Conservation (phyloP, 2,888 invertebrate species). For the Autographa gamma region DNA sequence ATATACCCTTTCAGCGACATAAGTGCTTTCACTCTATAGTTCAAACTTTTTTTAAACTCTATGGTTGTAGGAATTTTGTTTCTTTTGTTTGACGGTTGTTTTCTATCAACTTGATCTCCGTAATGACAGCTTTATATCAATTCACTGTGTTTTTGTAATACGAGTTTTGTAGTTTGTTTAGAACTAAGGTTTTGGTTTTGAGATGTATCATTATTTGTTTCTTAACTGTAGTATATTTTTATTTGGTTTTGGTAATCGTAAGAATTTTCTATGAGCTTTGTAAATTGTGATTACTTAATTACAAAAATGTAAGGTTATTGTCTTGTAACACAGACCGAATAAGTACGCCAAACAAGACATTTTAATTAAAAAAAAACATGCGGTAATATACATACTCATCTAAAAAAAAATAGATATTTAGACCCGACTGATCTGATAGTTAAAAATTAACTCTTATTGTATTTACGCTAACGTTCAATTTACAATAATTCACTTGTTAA, state of each 20-base stretch:
- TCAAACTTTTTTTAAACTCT: too few species aligned
- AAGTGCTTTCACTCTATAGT: too few species aligned
- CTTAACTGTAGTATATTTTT: not conserved
- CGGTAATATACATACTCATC: too few species aligned
- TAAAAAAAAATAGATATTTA: slow-evolving; percentile 6
- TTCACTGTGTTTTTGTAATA: slow-evolving; percentile 10
- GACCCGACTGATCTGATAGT: slow-evolving; percentile 8
- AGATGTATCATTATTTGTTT: not conserved
- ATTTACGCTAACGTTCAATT: slow-evolving; percentile 28
- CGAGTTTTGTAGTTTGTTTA: not conserved
- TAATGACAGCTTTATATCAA: slow-evolving; percentile 46
- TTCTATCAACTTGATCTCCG: slow-evolving; percentile 25
- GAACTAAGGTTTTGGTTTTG: not conserved
- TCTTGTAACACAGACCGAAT: too few species aligned
- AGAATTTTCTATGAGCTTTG: too few species aligned
- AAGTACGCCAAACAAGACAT: too few species aligned
- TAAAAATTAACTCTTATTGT: slow-evolving; percentile 25
- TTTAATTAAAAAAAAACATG: too few species aligned
- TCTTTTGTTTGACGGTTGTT: slow-evolving; percentile 2
- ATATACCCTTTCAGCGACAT: too few species aligned
- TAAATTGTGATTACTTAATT: too few species aligned
- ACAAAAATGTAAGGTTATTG: too few species aligned
- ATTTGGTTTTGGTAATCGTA: too few species aligned
- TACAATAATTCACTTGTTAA: slow-evolving; percentile 33
- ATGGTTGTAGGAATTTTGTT: slow-evolving; percentile 1